Percentiles rank a stretch among this genome's conserved stretches.
These are phyloP conservation scores for Zaprionus davidi DNA, from an alignment of 1,140 invertebrate genomes.

Conservation along the genomic window DNA sequence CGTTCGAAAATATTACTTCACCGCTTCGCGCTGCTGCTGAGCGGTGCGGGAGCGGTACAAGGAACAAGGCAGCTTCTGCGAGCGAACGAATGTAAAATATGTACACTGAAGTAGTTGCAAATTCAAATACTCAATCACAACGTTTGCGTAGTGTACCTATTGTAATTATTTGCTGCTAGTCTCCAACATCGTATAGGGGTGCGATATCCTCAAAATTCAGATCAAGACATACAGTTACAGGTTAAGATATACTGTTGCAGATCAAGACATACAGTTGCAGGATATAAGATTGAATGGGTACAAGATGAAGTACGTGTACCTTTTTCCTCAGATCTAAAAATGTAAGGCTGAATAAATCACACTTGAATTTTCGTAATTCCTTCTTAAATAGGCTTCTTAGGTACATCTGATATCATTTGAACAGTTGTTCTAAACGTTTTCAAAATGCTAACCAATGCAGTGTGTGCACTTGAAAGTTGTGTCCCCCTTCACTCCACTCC, in stretches of 20 bases:
- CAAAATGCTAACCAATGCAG: neutral
- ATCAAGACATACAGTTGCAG: neutral
- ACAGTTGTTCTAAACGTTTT: neutral
- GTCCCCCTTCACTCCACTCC: neutral
- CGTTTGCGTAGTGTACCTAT: conserved; percentile 29
- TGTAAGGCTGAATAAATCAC: neutral
- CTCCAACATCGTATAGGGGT: neutral
- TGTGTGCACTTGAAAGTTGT: neutral
- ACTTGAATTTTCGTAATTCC: neutral
- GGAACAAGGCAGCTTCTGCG: conserved; percentile 22
- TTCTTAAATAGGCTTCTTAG: too few relatives aligned
- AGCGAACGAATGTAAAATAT: conserved; percentile 59
- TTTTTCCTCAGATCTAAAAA: neutral
- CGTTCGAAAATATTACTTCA: conserved; percentile 72
- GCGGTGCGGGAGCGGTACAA: neutral
- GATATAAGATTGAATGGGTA: neutral
- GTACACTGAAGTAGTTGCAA: conserved; percentile 61
- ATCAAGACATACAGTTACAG: too few relatives aligned
- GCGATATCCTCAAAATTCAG: neutral
- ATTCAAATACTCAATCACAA: conserved; percentile 76
- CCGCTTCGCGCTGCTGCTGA: conserved; percentile 25
- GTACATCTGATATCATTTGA: neutral
- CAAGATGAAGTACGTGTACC: neutral
- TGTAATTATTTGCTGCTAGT: conserved; percentile 13
- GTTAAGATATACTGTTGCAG: neutral